Base-by-base conservation (phyloP, 2,888 invertebrate genomes). In the Temnothorax rugatulus region DNA sequence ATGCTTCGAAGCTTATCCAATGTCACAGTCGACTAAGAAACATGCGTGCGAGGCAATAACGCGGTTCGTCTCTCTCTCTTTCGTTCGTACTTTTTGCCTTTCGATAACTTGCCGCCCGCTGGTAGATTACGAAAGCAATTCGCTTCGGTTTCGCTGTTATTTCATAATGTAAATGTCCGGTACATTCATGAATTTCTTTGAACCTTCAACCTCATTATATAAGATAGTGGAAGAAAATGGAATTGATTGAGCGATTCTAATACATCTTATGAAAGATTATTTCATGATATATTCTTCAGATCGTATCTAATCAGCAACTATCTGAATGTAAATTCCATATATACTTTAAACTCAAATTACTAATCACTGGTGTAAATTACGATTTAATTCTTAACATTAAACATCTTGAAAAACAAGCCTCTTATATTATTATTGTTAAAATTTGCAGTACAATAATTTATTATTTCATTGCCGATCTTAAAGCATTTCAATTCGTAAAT, bases 111-210 rank as follows among this genome's bases (percentile, higher is more conserved):
- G 77, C 59, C 66, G 11, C 61, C 61, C 68, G 69, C 75, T 71
- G 79, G 61, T 79, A 84, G 83, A 86, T 86, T 81, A 84, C 52
- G 69, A 77, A 69, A 38, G 84, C 89, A 89, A 89, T 89, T 89
- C 86, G 89, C 84, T 87, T 87, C 66, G 84, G 69, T 83, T 76
- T 85, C 41, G 59, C 66, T 68, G 63, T 84, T 52, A 81, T 57
- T 84, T 88, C 85, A 85, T 83, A 88, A 89, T 25, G 13, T 61
- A 47, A 61, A 75, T 38, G n/a, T 34, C 21, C 18, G 34, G 5
- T 38, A 29, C 38, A 25, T 47, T 21, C 47, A 47, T 34, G 34
- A 75, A 63, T 68, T 57, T 77, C n/a, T 57, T 44, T 41, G 11
- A 63, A 52, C 25, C 2, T 44, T 41, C 7, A 63, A 52, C 25